phyloP scores from a whole-genome alignment of 2,797 vertebrate species.

The Melanotaenia pygmaea region DNA sequence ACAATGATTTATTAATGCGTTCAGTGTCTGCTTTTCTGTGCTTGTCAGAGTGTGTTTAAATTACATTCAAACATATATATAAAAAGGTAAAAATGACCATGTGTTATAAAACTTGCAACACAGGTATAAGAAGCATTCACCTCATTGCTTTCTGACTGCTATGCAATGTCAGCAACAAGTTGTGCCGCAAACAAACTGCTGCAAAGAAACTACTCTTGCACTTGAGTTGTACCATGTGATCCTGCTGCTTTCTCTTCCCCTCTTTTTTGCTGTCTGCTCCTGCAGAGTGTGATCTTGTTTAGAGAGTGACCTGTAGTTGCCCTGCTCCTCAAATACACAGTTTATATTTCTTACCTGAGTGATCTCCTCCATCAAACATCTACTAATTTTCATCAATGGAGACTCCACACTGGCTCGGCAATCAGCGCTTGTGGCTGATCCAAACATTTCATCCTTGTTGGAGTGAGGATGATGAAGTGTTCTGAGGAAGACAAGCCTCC shows the following conservation, averaged over 20 bases:
- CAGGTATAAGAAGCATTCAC: not conserved
- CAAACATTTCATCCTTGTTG: slow-evolving; percentile 71
- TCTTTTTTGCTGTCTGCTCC: slow-evolving; percentile 18
- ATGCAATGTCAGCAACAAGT: slow-evolving; percentile 6
- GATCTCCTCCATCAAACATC: slow-evolving; percentile 47
- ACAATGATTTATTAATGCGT: not conserved
- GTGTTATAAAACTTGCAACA: not conserved
- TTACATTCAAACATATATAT: not conserved
- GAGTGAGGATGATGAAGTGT: slow-evolving; percentile 67
- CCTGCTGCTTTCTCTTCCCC: not conserved
- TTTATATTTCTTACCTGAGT: slow-evolving; percentile 70
- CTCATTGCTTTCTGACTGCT: not conserved
- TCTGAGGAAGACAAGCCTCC: slow-evolving; percentile 61
- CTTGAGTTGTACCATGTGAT: not conserved
- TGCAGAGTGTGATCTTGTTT: slow-evolving; percentile 30
- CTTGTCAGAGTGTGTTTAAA: not conserved
- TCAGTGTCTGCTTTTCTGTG: not conserved
- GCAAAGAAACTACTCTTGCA: slow-evolving; percentile 8
- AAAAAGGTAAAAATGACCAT: not conserved
- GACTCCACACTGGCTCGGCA: slow-evolving; percentile 43
- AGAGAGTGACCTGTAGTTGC: slow-evolving; percentile 32
- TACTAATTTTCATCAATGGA: slow-evolving; percentile 54
- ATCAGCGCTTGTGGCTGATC: slow-evolving; percentile 53
- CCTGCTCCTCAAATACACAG: slow-evolving; percentile 54
- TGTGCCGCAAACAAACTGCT: not conserved